Base-by-base conservation (phyloP, 2,113 vertebrate genomes). In the Notiomystis cincta region DNA sequence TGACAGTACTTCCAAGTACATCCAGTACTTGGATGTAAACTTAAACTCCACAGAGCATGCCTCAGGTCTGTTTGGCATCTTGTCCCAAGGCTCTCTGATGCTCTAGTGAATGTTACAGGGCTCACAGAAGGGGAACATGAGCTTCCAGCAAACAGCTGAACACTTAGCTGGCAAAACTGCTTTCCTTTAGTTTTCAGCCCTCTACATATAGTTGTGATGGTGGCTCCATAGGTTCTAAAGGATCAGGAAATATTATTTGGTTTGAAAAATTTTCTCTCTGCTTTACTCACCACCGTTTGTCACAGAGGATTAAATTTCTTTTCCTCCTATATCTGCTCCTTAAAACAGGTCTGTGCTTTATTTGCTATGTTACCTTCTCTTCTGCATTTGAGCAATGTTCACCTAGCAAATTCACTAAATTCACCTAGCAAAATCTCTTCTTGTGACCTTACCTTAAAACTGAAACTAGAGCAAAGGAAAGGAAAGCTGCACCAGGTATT, bases 91-190 rank as follows among this genome's bases (percentile, higher is more conserved):
- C 10, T 21, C 58, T 70, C 8, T 5, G 22, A 25, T 15, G 8
- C 27, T 0, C 0, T 4, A 87, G 16, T 18, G 15, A 70, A 44
- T 28, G 33, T 71, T 67, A 31, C 0, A 0, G 24, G 25, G 28
- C 54, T 37, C 14, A 50, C 45, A 56, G 56, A 75, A 79, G 1
- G 0, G 15, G 40, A 35, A 65, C 23, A 15, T 10, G 19, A 47
- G 44, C 33, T 87, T 84, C 44, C n/a, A 77, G 47, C 2, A 15
- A 70, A 62, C 8, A 62, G 37, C 15, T 2, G 0, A 67, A 58
- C 24, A 18, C 27, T 5, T 76, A 83, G 30, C 27, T 66, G 18
- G 20, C 11, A 61, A 75, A 87, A 35, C 13, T 75, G 11, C 19
- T 44, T 51, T 53, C 50, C 54, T 76, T 66, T 21, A 79, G 33